phyloP scores from a whole-genome alignment of 2,888 invertebrate species.

The Heliconius charithonia region DNA sequence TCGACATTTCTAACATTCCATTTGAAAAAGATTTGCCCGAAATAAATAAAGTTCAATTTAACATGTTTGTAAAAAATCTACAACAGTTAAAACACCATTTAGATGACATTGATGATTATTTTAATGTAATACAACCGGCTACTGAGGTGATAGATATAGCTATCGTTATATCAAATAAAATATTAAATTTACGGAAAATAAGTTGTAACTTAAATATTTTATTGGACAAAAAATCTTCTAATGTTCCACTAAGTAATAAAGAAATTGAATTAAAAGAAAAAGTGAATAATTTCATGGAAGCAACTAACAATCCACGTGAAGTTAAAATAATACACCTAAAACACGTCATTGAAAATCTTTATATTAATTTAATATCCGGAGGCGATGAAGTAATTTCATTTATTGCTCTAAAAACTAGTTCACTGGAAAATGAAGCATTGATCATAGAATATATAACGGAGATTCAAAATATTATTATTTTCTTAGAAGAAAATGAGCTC shows the following conservation, averaged over 20 bases:
- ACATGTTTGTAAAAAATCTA: constrained; percentile 64
- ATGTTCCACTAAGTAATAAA: constrained; percentile 49
- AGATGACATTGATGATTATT: constrained; percentile 65
- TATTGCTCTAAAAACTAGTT: constrained; percentile 56
- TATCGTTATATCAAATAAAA: constrained; percentile 67
- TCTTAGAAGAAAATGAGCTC: constrained; percentile 66
- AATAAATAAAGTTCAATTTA: constrained; percentile 65
- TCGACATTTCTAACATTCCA: constrained; percentile 72
- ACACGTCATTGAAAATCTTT: constrained; percentile 64
- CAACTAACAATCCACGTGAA: constrained; percentile 60
- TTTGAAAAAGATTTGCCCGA: constrained; percentile 70
- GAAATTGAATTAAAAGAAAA: constrained; percentile 54
- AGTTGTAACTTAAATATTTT: constrained; percentile 64
- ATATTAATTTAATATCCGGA: constrained; percentile 59
- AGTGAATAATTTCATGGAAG: constrained; percentile 61
- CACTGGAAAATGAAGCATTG: constrained; percentile 62
- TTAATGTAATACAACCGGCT: constrained; percentile 64
- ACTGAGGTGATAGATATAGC: constrained; percentile 64
- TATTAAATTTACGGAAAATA: constrained; percentile 60
- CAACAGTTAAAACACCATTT: constrained; percentile 67
- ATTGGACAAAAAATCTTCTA: constrained; percentile 49
- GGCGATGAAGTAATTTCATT: constrained; percentile 70
- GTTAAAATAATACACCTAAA: constrained; percentile 65
- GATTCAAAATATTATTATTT: constrained; percentile 56
- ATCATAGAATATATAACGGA: constrained; percentile 68